These are phyloP conservation scores for Xestia sexstrigata DNA, from an alignment of 2,888 invertebrate species.

Conservation along the genomic window DNA sequence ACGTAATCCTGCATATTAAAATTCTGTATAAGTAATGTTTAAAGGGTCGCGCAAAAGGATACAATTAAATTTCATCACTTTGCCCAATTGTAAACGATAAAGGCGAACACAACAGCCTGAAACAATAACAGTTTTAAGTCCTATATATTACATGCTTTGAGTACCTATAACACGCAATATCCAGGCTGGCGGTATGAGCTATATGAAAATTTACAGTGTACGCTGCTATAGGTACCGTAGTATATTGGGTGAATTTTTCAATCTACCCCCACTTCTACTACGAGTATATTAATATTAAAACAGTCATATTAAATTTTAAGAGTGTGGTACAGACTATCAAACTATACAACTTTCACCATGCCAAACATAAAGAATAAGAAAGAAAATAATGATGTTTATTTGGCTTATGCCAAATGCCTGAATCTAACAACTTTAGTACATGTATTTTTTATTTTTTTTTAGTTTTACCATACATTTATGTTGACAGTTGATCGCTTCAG, in stretches of 20 bases:
- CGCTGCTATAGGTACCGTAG: too few species aligned
- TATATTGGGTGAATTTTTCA: neutral
- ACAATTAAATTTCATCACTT: constrained; percentile 42
- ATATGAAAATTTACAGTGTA: constrained; percentile 7
- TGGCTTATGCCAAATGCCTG: too few species aligned
- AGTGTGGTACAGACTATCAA: too few species aligned
- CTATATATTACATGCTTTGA: constrained; percentile 6
- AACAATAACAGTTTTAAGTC: constrained; percentile 52
- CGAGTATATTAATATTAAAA: too few species aligned
- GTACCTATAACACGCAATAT: constrained; percentile 7
- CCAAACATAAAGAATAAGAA: too few species aligned
- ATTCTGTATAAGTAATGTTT: constrained; percentile 6
- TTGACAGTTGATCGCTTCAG: too few species aligned
- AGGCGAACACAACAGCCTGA: constrained; percentile 13
- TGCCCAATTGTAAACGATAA: constrained; percentile 22
- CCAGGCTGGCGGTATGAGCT: neutral
- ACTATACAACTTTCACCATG: too few species aligned
- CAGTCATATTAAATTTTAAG: too few species aligned
- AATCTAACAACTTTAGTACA: too few species aligned
- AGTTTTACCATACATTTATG: too few species aligned
- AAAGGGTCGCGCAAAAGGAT: constrained; percentile 1
- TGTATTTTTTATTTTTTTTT: too few species aligned
- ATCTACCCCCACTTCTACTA: neutral
- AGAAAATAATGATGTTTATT: too few species aligned
- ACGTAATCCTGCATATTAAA: constrained; percentile 1